Evolutionary conservation across 1,140 invertebrate species (phyloP), one percentile per base, ranked within the genome.

Genomic region (Aphaenogaster floridana): DNA sequence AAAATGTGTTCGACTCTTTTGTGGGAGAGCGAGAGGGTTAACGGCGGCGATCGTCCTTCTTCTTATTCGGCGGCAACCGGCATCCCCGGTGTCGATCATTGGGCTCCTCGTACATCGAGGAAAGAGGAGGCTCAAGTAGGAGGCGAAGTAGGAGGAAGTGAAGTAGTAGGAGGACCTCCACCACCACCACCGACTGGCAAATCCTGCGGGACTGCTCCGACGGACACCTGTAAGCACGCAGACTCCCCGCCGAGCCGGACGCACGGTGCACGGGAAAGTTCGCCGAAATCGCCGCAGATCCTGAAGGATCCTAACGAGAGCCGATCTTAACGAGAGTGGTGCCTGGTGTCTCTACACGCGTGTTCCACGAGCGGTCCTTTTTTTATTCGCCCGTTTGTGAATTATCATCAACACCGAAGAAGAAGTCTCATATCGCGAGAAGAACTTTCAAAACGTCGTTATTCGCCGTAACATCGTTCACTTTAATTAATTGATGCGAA

Each of bases 221-320:
- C 90, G 81, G 90, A 91, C 90, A 91, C 90, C 90, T 91, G 90
- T 91, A 91, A 91, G 89, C 90, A 91, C 90, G 90, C 90, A 91
- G 89, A 91, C 90, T 91, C 90, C 89, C 90, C 86, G 90, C 81
- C 57, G 86, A 81, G 84, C 79, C 68, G 79, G 74, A 90, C 79
- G 86, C 39, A 88, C 88, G 74, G 59, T 63, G 88, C 74, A 88
- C 52, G 88, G 80, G 79, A 81, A 88, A 80, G 85, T 90, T 87
- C 34, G 63, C 85, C 88, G 88, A 90, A 87, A 83, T 86, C 59
- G 78, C n/a, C 88, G 59, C 89, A 87, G 89, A 90, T 90, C 88
- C 86, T 87, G 83, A 61, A 78, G 86, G 74, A 89, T 90, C 59
- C 17, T 13, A 28, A 28, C 28, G n/a, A 69, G 63, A 34, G 79